Percentiles rank a stretch among this genome's conserved stretches.
These are phyloP conservation scores for Acropternis orthonyx DNA, from an alignment of 2,797 vertebrate species.

Conservation along the genomic window DNA sequence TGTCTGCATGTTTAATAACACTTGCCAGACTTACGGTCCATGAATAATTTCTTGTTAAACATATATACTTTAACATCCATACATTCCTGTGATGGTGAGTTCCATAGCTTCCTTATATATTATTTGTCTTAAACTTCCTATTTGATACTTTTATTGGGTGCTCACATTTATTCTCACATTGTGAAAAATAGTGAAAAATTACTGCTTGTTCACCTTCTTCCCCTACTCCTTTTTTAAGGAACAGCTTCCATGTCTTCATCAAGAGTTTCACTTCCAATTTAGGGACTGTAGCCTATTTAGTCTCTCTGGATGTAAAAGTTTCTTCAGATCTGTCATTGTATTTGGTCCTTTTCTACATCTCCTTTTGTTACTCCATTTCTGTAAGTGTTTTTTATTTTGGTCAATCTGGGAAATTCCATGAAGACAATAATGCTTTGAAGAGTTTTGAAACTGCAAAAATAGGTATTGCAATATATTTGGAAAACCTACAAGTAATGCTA, in stretches of 20 bases:
- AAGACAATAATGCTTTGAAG: background rate
- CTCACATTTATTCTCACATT: background rate
- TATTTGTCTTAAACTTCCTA: background rate
- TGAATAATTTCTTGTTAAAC: background rate
- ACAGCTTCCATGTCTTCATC: background rate
- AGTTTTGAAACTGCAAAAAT: background rate
- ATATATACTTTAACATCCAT: background rate
- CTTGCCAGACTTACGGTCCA: background rate
- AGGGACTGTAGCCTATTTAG: background rate
- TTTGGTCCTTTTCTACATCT: background rate
- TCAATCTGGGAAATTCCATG: background rate
- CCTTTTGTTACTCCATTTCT: background rate
- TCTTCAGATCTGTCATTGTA: background rate
- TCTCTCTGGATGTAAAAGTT: background rate
- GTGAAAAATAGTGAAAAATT: background rate
- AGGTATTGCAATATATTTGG: background rate
- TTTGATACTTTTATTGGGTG: background rate
- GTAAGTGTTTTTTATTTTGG: background rate
- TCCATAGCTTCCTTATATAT: background rate
- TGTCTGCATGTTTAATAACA: background rate
- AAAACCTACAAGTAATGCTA: background rate
- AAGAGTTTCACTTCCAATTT: background rate
- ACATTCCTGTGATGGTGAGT: background rate
- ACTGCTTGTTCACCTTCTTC: background rate
- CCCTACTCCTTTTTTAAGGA: background rate